Evolutionary conservation across 2,888 invertebrate genomes (phyloP), one percentile per base, ranked within the genome.

Genomic region (Cenopis cana): DNA sequence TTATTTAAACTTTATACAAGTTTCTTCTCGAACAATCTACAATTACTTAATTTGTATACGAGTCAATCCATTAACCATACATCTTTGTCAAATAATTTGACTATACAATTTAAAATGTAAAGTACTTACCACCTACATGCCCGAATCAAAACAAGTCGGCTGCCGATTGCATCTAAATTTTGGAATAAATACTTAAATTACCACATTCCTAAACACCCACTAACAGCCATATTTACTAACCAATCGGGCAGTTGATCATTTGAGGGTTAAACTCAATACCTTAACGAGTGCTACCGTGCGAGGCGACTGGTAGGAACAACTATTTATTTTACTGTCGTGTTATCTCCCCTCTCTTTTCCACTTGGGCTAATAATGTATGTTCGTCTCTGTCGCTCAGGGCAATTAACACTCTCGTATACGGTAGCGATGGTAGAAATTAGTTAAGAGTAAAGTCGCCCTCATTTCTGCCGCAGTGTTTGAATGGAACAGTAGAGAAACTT

Each of bases 351-450:
- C 68, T 52, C 68, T 41, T 24, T 69, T 56, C 36, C n/a, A 50
- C 72, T 18, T 11, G 54, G 12, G 36, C 46, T n/a, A 4, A 46
- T 29, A 24, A 10, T 18, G 20, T 69, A 68, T 64, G 38, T 52
- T 41, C 18, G 36, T 75, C 76, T 46, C 62, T 55, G 54, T 74
- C 74, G 29, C 33, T 12, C 60, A 50, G 49, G 69, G 73, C 74
- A 76, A 76, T 76, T 76, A 76, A 75, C 75, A 76, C 76, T 60
- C 66, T 60, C 68, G 74, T 73, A 76, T 76, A 76, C 76, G 76
- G 76, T 76, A 75, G 76, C 76, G 65, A 64, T 75, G 74, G 73
- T 74, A 76, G 76, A 76, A 76, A 76, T 76, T 76, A 75, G 76
- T 76, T 76, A 74, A 75, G 69, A 75, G 73, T 74, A 70, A 74